Evolutionary conservation across 1,140 invertebrate species (phyloP), one percentile per base, ranked within the genome.

Genomic region (Limonius californicus): DNA sequence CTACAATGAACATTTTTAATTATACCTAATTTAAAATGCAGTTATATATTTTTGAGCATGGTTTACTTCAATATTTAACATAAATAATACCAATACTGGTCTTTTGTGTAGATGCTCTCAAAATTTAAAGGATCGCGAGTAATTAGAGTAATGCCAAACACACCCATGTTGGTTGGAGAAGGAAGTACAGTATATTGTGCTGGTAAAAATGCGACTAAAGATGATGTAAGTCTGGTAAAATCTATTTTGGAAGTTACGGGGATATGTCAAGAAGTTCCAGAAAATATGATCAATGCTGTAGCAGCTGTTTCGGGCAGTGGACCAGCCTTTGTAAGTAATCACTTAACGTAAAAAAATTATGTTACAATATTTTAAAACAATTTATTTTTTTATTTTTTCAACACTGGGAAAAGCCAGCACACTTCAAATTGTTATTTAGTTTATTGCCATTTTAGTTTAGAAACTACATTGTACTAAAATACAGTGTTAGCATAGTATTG

Each of bases 81-180:
- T n/a, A n/a, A n/a, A n/a, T n/a, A n/a, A 39, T 39, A 9, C 32
- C n/a, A 9, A 39, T 8, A 39, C n/a, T 39, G 32, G 32, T 39
- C 8, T 39, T 76, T n/a, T 27, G 9, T 78, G 43, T 71, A 84
- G 80, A 70, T 67, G 20, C 78, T 83, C 15, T 65, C 62, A 11
- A 70, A 72, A 21, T 75, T 83, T 20, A 71, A 76, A 18, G 68
- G 70, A 21, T 67, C 82, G n/a, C 84, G 85, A 69, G 83, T 97
- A 42, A 84, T 97, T n/a, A 82, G 95, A 55, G 89, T 90, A 0
- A 95, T 98, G 89, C 94, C 95, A 20, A 99, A 98, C 78, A 97
- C 92, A 4, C 91, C 94, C 6, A 86, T 93, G 77, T 82, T 91
- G 62, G 87, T 98, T 9, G 87, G 89, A n/a, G 85, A 87, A 72